These are phyloP conservation scores for Lithophane ornitopus DNA, from an alignment of 2,888 invertebrate species.

Conservation along the genomic window DNA sequence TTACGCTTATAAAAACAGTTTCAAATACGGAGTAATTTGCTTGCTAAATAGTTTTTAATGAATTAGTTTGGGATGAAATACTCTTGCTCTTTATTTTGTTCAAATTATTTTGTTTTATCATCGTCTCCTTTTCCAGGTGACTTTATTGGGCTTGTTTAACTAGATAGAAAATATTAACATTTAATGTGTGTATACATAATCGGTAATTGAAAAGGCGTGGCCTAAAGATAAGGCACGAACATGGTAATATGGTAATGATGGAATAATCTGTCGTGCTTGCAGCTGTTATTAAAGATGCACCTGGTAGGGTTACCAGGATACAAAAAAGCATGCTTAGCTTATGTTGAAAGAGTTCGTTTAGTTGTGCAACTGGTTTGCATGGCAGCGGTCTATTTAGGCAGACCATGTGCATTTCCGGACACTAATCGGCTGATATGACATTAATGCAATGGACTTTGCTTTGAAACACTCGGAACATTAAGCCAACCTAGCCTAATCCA, in stretches of 20 bases:
- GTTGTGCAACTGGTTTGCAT: neutral
- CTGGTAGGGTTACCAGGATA: neutral
- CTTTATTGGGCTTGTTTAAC: neutral
- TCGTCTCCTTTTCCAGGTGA: neutral
- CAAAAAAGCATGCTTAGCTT: neutral
- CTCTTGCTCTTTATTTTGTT: conserved; percentile 5
- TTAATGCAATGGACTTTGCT: neutral
- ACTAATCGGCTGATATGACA: neutral
- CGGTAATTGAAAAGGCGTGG: conserved; percentile 23
- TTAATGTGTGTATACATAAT: conserved; percentile 12
- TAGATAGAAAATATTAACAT: conserved; percentile 17
- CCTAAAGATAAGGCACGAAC: conserved; percentile 33
- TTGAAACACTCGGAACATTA: neutral
- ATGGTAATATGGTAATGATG: conserved; percentile 16
- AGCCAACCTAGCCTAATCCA: neutral
- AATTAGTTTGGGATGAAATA: conserved; percentile 20
- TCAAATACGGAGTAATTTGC: conserved; percentile 55
- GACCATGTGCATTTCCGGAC: neutral
- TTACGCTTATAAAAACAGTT: conserved; percentile 52
- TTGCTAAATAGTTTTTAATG: conserved; percentile 54
- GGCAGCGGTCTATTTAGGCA: neutral
- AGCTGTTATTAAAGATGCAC: conserved; percentile 30
- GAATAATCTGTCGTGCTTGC: conserved; percentile 25
- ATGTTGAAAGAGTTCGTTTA: neutral
- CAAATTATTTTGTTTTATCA: neutral